Conservation (phyloP, 2,888 invertebrate species). For the Ecliptopera silaceata region DNA sequence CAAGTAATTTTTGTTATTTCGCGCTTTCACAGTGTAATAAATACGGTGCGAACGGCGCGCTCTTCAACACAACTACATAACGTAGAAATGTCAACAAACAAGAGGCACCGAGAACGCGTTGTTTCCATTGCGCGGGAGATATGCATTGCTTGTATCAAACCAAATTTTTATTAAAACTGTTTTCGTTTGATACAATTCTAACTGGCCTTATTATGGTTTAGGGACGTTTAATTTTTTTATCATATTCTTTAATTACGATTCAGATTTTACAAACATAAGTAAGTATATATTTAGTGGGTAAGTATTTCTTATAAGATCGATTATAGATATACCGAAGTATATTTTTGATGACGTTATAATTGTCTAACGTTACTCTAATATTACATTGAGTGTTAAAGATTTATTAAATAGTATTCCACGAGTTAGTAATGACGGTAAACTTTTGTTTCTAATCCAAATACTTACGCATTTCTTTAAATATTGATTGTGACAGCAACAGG, state of each 20-base stretch:
- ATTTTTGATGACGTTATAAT: too few relatives aligned
- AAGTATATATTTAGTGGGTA: too few relatives aligned
- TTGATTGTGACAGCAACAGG: conserved; percentile 4
- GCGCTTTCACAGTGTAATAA: conserved; percentile 47
- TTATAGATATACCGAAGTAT: too few relatives aligned
- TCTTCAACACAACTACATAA: conserved; percentile 66
- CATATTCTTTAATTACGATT: neutral
- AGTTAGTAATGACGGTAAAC: neutral
- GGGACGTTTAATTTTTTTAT: neutral
- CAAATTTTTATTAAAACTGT: neutral
- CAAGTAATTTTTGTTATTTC: conserved; percentile 49
- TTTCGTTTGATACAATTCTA: neutral
- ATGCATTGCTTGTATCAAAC: conserved; percentile 27
- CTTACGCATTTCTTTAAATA: neutral
- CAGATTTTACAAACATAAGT: too few relatives aligned
- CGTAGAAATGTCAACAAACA: conserved; percentile 70
- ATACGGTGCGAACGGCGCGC: conserved; percentile 66
- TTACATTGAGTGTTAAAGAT: too few relatives aligned
- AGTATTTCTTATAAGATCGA: too few relatives aligned
- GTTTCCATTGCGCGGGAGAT: conserved; percentile 47
- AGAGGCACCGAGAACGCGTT: conserved; percentile 46
- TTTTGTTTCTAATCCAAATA: neutral
- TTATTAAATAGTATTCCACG: too few relatives aligned
- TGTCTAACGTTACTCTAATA: too few relatives aligned
- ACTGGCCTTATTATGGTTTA: neutral